Conservation (phyloP, 2,888 invertebrate genomes). For the Elysia crispata region DNA sequence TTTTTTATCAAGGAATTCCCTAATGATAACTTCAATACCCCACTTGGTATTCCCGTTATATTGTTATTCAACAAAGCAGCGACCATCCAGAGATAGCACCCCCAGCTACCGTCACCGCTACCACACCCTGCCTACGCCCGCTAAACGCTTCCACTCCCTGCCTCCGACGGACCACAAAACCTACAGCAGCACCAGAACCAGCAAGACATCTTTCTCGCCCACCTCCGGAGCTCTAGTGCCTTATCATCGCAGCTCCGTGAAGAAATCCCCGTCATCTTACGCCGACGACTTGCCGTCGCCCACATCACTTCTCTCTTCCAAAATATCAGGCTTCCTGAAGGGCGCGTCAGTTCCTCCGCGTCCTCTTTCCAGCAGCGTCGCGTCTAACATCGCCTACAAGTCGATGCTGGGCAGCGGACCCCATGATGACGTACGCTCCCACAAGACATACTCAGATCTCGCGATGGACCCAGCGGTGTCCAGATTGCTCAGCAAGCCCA, state of each 20-base stretch:
- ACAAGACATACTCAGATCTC: conserved; percentile 29
- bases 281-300: conserved; percentile 35
- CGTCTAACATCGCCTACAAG: conserved; percentile 30
- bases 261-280: conserved; percentile 22
- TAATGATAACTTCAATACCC: too few relatives aligned
- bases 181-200: background rate
- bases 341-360: conserved; percentile 39
- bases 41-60: too few relatives aligned
- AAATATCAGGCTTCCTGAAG: conserved; percentile 39
- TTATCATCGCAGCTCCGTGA: conserved; percentile 10
- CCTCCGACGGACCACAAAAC: conserved; percentile 32
- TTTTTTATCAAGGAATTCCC: too few relatives aligned
- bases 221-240: conserved; percentile 31
- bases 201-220: background rate
- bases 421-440: conserved; percentile 1
- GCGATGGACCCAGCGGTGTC: conserved; percentile 27
- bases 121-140: too few relatives aligned
- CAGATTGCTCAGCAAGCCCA: too few relatives aligned
- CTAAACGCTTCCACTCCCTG: conserved; percentile 41
- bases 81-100: conserved; percentile 25
- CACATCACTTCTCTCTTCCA: conserved; percentile 38
- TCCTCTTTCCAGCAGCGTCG: background rate
- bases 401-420: background rate
- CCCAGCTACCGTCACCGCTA: too few relatives aligned
- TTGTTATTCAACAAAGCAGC: conserved; percentile 13